These are phyloP conservation scores for Chlamydotis undulata DNA, from an alignment of 2,113 vertebrate genomes.

Conservation along the genomic window DNA sequence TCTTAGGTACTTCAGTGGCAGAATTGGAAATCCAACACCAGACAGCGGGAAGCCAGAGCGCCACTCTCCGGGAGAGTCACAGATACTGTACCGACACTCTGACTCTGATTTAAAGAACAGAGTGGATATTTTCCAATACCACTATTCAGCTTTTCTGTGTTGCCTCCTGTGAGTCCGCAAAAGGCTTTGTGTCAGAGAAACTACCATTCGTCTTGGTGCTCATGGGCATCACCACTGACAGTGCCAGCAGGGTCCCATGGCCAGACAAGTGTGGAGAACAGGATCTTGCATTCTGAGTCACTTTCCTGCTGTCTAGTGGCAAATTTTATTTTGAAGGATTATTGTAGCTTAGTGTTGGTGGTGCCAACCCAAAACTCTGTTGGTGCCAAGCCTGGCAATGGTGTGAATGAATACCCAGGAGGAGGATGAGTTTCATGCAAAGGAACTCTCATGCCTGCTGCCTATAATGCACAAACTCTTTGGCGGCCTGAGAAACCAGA, in stretches of 20 bases:
- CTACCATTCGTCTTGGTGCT: background rate
- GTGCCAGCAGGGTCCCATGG: background rate
- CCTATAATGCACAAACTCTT: background rate
- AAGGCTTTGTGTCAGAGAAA: background rate
- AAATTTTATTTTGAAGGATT: conserved; percentile 9
- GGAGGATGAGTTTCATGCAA: background rate
- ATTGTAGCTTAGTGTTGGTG: background rate
- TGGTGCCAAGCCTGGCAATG: background rate
- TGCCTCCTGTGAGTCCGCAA: background rate
- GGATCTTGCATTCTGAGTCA: background rate
- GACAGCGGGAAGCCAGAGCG: background rate
- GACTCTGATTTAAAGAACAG: background rate
- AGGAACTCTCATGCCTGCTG: background rate
- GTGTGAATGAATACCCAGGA: background rate
- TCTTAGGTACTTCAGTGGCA: background rate
- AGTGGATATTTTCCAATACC: background rate
- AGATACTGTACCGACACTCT: background rate
- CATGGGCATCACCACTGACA: background rate
- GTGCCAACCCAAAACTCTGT: background rate
- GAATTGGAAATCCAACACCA: background rate
- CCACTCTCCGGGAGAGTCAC: background rate
- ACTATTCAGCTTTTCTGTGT: background rate
- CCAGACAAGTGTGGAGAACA: background rate
- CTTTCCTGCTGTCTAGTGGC: background rate
- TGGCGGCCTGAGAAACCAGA: background rate